Base-by-base conservation (phyloP, 2,113 vertebrate species). In the Scalopus aquaticus region DNA sequence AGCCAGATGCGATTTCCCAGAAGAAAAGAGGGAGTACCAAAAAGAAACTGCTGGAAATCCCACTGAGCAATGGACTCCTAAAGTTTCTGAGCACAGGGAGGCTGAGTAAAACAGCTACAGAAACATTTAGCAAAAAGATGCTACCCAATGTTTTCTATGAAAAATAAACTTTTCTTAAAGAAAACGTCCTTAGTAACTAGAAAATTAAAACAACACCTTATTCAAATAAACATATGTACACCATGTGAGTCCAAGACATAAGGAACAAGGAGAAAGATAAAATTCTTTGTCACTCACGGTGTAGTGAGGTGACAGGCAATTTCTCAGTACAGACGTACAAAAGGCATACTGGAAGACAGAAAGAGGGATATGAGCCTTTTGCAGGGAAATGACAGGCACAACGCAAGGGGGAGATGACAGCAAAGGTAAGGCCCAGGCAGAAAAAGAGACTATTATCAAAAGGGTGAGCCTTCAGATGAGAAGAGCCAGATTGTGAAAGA, bases 191-290 rank as follows among this genome's bases (percentile, higher is more conserved):
- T 72, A 74, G 26, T 28, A 65, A 51, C 1, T 78, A 62, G 39
- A 4, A 95, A 93, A 70, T 67, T 17, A 35, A 35, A 67, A 67
- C 9, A 22, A 91, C 73, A 60, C 10, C 88, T 88, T 60, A 91
- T 78, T 86, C 78, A 91, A 93, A 72, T 78, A 62, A 96, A 54
- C 26, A 72, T 19, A 30, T 89, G 5, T 37, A 7, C 35, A 77
- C 39, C 76, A 32, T 6, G 32, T 20, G 24, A 20, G 39, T 49
- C 56, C 69, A 28, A 87, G 24, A 46, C 28, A 44, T 39, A 60
- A 92, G 70, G 35, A 54, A 69, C 32, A 26, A 7, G 2, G 39
- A 56, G n/a, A 82, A 0, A 58, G 60, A 17, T 6, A 46, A 44
- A 85, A 16, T 10, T 74, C 32, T 32, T 37, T 24, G 28, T 65